Base-by-base conservation (phyloP, 2,797 vertebrate genomes). In the Discoglossus pictus region DNA sequence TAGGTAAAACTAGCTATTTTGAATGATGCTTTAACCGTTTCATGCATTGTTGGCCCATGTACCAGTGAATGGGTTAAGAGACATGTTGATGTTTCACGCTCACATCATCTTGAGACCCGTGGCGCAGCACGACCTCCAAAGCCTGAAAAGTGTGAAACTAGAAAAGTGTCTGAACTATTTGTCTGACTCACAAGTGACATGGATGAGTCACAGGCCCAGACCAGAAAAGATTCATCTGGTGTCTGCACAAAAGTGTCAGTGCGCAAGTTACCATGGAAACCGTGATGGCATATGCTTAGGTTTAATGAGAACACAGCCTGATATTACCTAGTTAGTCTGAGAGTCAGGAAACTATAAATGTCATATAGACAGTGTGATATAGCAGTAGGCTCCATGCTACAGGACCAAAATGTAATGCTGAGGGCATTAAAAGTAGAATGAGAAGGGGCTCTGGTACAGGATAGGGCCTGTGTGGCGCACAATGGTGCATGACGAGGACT, bases 221-320 rank as follows among this genome's bases (percentile, higher is more conserved):
- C 18, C 43, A 24, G 31, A 43, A 60, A 7, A 48, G 43, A 47
- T n/a, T 36, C 18, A 51, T 42, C 15, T 25, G 20, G 23, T 31
- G 54, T 59, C 44, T 59, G 54, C 25, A 51, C 13, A 59, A 58
- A 42, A 4, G 27, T 31, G 8, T 31, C 27, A 31, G 8, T 52
- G 54, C 18, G 23, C 12, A 6, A 17, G 65, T 61, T 61, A 31
- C 39, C 47, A 61, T 52, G 13, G 65, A 51, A 68, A 61, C 65
- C 42, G 20, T 39, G 36, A 31, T 13, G 34, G 17, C 24, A 17
- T 60, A 24, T n/a, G 48, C 47, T 52, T 31, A n/a, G n/a, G n/a
- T 8, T 31, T 68, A 60, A 59, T 67, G 54, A 52, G 35, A 34
- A 23, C 13, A 40, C 31, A 59, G 51, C 55, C 38, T 35, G 47